phyloP scores from a whole-genome alignment of 2,113 vertebrate species.

The Trichomycterus rosablanca region DNA sequence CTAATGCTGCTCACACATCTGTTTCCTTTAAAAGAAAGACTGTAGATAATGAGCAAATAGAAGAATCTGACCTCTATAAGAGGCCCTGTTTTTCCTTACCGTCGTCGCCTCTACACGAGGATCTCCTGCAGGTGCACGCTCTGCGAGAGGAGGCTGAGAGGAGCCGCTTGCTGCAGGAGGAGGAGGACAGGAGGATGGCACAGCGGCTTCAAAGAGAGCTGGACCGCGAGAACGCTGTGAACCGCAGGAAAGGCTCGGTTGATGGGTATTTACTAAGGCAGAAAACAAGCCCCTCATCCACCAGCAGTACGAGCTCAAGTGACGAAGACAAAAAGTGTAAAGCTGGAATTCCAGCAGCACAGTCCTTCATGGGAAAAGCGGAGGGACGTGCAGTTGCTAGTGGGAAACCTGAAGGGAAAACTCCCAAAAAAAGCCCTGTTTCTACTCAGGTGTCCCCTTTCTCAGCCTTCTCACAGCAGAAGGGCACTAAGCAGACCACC shows the following conservation, averaged over 20 bases:
- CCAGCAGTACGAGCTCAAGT: neutral
- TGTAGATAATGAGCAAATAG: neutral
- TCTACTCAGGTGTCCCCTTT: constrained; percentile 1
- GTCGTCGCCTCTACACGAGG: neutral
- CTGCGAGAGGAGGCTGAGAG: constrained; percentile 67
- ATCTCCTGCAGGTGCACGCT: constrained; percentile 52
- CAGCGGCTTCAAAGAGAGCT: constrained; percentile 77
- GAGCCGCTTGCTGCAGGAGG: constrained; percentile 75
- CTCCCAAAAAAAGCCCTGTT: neutral
- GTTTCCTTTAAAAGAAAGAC: constrained; percentile 53
- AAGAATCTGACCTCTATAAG: constrained; percentile 17
- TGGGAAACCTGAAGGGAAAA: neutral
- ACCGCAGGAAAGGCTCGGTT: constrained; percentile 78
- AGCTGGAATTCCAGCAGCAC: neutral
- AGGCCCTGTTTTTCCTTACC: neutral
- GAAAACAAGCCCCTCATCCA: constrained; percentile 24
- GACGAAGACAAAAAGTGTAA: neutral
- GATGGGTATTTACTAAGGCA: constrained; percentile 76
- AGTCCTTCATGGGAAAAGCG: neutral
- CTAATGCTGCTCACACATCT: neutral
- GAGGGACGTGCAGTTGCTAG: constrained; percentile 17
- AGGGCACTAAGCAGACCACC: constrained; percentile 52
- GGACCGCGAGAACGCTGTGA: constrained; percentile 67
- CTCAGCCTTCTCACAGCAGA: constrained; percentile 7
- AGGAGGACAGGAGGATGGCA: constrained; percentile 80